These are phyloP conservation scores for Acanthurus tractus DNA, from an alignment of 2,797 vertebrate genomes.

Conservation along the genomic window DNA sequence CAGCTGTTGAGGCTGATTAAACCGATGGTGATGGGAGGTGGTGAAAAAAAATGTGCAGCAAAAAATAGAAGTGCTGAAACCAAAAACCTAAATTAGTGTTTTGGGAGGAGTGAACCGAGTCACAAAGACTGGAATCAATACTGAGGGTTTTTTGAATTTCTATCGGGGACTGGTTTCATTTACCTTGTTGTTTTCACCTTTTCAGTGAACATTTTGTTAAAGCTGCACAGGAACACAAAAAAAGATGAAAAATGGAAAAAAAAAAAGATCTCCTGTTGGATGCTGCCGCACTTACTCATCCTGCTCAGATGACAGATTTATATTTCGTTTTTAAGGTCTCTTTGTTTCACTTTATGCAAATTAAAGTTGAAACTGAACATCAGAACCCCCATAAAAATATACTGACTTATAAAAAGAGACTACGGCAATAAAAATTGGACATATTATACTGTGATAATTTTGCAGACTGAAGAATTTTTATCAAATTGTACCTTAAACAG, in stretches of 20 bases:
- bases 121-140: slow-evolving; percentile 16
- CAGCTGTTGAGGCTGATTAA: slow-evolving; percentile 47
- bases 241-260: slow-evolving; percentile 19
- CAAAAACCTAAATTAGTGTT: slow-evolving; percentile 17
- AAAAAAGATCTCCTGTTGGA: not conserved
- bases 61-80: not conserved
- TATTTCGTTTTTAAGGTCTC: not conserved
- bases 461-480: not conserved
- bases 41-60: slow-evolving; percentile 3
- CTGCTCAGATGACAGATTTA: slow-evolving; percentile 34
- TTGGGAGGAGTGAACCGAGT: not conserved
- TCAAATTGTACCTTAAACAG: slow-evolving; percentile 2
- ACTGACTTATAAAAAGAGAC: not conserved
- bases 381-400: not conserved
- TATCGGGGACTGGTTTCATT: not conserved
- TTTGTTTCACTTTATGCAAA: slow-evolving; percentile 8
- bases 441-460: not conserved
- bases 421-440: not conserved
- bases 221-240: slow-evolving; percentile 22
- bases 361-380: slow-evolving; percentile 7
- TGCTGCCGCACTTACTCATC: not conserved
- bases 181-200: not conserved
- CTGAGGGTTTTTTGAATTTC: slow-evolving; percentile 8
- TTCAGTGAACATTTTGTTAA: slow-evolving; percentile 19
- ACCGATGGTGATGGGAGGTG: slow-evolving; percentile 4